These are phyloP conservation scores for Aporrectodea caliginosa DNA, from an alignment of 1,140 invertebrate species.

Conservation along the genomic window DNA sequence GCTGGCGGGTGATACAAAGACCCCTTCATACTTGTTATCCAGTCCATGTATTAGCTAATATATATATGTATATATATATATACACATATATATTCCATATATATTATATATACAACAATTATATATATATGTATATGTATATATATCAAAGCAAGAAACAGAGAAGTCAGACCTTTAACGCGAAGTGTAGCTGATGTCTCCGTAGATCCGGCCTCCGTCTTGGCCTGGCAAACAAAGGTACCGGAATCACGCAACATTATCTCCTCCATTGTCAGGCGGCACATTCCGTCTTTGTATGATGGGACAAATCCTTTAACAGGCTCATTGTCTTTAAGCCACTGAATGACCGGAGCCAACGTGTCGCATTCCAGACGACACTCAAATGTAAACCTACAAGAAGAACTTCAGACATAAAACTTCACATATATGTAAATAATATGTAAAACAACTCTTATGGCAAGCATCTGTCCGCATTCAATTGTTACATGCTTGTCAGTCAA, in stretches of 20 bases:
- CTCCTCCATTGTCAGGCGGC: constrained; percentile 71
- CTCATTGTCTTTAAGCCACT: constrained; percentile 83
- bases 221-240: constrained; percentile 69
- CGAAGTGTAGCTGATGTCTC: constrained; percentile 70
- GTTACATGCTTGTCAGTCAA: too few relatives aligned
- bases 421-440: background rate
- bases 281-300: constrained; percentile 52
- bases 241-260: constrained; percentile 78
- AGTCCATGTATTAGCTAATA: too few relatives aligned
- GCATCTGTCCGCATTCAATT: too few relatives aligned
- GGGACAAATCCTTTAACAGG: constrained; percentile 60
- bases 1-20: too few relatives aligned
- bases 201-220: constrained; percentile 64
- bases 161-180: constrained; percentile 73
- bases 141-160: too few relatives aligned
- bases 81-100: too few relatives aligned
- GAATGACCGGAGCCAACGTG: constrained; percentile 63
- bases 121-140: too few relatives aligned
- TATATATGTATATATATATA: too few relatives aligned
- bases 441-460: background rate
- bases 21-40: too few relatives aligned
- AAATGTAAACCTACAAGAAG: constrained; percentile 60
- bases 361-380: constrained; percentile 64
- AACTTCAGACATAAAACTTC: too few relatives aligned
- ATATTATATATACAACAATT: too few relatives aligned